Percentiles rank a stretch among this genome's conserved stretches.
Evolutionary conservation across 1,140 invertebrate genomes (phyloP).

Genomic region (Drosophila trapezifrons): DNA sequence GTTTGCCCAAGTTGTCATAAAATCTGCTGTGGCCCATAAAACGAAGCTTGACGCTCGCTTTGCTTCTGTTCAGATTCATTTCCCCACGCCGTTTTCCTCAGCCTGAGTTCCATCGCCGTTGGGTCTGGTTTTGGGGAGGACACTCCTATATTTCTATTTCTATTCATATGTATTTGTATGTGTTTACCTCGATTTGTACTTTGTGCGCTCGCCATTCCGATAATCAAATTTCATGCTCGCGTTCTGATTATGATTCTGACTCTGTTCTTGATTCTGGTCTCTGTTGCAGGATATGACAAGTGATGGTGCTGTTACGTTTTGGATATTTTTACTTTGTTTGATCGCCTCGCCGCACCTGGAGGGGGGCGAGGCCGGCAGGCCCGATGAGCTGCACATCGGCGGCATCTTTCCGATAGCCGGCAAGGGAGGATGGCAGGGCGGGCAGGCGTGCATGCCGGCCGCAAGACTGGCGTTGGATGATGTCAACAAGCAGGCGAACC

Average conservation of each 20-base stretch:
- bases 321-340: slow-evolving; percentile 84
- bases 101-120: slow-evolving; percentile 13
- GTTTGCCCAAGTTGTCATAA: slow-evolving; percentile 65
- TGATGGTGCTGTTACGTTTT: slow-evolving; percentile 84
- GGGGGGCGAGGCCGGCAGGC: slow-evolving; percentile 68
- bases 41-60: slow-evolving; percentile 58
- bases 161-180: slow-evolving; percentile 57
- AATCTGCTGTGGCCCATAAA: slow-evolving; percentile 74
- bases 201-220: slow-evolving; percentile 49
- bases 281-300: slow-evolving; percentile 83
- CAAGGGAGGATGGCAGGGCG: slow-evolving; percentile 97
- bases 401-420: slow-evolving; percentile 98
- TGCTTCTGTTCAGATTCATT: slow-evolving; percentile 33
- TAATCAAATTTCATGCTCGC: slow-evolving; percentile 68
- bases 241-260: slow-evolving; percentile 1
- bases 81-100: slow-evolving; percentile 27
- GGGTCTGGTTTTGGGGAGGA: slow-evolving; percentile 30
- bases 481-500: slow-evolving; percentile 95
- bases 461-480: slow-evolving; percentile 97
- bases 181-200: slow-evolving; percentile 58
- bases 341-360: slow-evolving; percentile 75
- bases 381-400: slow-evolving; percentile 95
- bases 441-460: slow-evolving; percentile 97
- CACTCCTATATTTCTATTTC: slow-evolving; percentile 36
- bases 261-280: slow-evolving; percentile 6